Evolutionary conservation across 2,888 invertebrate genomes (phyloP), one percentile per base, ranked within the genome.

Genomic region (Drosophila infuscata): DNA sequence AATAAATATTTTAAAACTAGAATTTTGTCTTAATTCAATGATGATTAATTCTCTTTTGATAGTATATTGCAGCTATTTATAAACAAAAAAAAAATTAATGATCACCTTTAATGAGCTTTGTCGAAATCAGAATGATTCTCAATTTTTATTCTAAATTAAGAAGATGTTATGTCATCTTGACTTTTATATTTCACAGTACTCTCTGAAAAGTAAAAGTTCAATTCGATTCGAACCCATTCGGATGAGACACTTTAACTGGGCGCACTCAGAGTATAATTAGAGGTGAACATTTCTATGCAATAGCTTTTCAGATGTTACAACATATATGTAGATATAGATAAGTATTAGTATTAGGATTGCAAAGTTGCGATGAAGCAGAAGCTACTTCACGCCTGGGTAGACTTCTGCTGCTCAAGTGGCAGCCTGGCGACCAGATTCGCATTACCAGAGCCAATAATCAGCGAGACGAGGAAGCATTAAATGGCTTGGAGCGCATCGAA

Each of bases 401-500:
- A 25, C 25, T 20, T 20, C 3, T 46, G 29, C 9, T n/a, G 52
- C 48, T 57, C 43, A 46, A 57, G 38, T 51, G 65, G 59, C 63
- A 70, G 56, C 46, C 61, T 43, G 54, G 36, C 20, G 17, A 29
- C 32, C 32, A 49, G 70, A 70, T 69, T 53, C 33, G 38, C 49
- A 29, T 33, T 59, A 35, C 11, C 30, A 7, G 9, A 61, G 52
- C 51, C 65, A 49, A 63, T 63, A 61, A 74, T 74, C 61, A 66
- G 72, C 53, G 64, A 67, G 64, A 75, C 65, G 59, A 84, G 85
- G 80, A 86, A 87, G 66, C 80, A 71, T 76, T 38, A 63, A 65
- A 33, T 32, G 53, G 76, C 54, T 77, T 72, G 74, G 70, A 78
- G 70, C 71, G 65, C 66, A 75, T 71, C 69, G 71, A 68, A 80